These are phyloP conservation scores for Eupithecia vulgata DNA, from an alignment of 2,888 invertebrate genomes.

Conservation along the genomic window DNA sequence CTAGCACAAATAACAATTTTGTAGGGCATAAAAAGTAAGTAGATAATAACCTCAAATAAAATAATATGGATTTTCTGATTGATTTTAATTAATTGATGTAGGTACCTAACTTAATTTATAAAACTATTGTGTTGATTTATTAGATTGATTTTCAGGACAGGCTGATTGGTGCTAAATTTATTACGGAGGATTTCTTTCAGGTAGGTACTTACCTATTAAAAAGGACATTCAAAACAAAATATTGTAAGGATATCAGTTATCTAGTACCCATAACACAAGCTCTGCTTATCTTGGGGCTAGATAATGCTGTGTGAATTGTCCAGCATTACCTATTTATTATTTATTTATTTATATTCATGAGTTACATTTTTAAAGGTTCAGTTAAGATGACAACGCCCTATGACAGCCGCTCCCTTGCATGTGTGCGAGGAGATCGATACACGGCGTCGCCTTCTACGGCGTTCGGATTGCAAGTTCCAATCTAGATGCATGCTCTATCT, in stretches of 20 bases:
- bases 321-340: too few species aligned
- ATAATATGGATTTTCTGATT: too few species aligned
- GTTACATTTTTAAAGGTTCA: neutral
- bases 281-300: too few species aligned
- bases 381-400: neutral
- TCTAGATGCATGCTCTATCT: constrained; percentile 42
- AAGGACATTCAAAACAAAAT: too few species aligned
- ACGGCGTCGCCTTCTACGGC: constrained; percentile 63
- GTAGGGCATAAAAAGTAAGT: neutral
- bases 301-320: too few species aligned
- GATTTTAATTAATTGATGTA: too few species aligned
- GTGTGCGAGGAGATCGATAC: constrained; percentile 59
- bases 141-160: neutral
- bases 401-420: constrained; percentile 4
- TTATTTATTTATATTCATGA: too few species aligned
- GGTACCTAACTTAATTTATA: too few species aligned
- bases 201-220: too few species aligned
- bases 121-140: neutral
- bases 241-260: too few species aligned
- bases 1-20: neutral
- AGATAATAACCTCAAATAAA: too few species aligned
- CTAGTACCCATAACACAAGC: too few species aligned
- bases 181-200: neutral
- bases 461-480: constrained; percentile 47
- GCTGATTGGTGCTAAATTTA: neutral